These are phyloP conservation scores for Falco biarmicus DNA, from an alignment of 2,797 vertebrate species.

Conservation along the genomic window DNA sequence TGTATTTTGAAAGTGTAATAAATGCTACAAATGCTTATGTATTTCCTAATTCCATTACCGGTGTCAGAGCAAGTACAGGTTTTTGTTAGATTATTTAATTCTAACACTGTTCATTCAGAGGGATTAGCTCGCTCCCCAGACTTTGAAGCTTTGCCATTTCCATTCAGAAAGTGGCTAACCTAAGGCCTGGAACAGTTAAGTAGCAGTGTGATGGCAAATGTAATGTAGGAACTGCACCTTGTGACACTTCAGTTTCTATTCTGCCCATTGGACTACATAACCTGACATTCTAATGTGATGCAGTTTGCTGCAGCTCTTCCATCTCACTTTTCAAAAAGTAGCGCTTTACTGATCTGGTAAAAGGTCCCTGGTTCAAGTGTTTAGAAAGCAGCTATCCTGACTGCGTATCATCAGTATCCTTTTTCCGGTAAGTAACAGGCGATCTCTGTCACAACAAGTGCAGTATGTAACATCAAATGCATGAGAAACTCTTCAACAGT, in stretches of 20 bases:
- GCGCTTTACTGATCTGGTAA: neutral
- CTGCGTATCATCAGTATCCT: neutral
- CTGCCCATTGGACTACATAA: neutral
- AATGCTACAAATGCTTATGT: neutral
- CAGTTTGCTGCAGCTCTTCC: neutral
- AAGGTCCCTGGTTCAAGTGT: neutral
- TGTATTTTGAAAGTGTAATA: neutral
- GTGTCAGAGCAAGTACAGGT: neutral
- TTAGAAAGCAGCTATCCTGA: neutral
- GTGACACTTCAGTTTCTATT: neutral
- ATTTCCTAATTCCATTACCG: neutral
- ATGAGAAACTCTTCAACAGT: neutral
- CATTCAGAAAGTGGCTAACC: neutral
- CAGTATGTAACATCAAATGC: neutral
- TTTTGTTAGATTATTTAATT: neutral
- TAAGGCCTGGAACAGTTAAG: neutral
- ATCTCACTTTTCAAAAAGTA: neutral
- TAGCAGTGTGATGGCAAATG: neutral
- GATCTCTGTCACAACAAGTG: fast-evolving
- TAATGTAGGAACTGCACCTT: neutral
- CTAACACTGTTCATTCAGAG: neutral
- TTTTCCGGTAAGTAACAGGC: neutral
- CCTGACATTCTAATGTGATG: fast-evolving
- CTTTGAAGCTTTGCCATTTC: neutral
- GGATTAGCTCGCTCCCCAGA: neutral